phyloP scores from a whole-genome alignment of 2,888 invertebrate species.

The Cryptocephalus moraei region DNA sequence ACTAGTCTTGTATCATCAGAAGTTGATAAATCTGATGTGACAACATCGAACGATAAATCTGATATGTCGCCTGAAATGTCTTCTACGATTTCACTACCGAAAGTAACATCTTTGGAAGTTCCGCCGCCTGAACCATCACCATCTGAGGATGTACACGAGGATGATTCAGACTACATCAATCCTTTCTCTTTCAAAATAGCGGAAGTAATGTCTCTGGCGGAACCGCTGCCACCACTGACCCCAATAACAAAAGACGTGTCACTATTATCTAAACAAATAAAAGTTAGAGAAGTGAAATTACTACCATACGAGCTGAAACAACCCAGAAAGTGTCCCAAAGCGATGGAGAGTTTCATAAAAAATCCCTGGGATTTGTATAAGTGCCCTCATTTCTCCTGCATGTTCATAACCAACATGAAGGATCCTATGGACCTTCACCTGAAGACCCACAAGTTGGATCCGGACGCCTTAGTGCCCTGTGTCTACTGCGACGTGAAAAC shows the following conservation, averaged over 20 bases:
- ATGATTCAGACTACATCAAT: slow-evolving; percentile 26
- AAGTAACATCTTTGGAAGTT: too few relatives aligned
- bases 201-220: slow-evolving; percentile 26
- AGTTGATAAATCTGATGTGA: not conserved
- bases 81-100: too few relatives aligned
- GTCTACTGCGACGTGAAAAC: slow-evolving; percentile 42
- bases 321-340: slow-evolving; percentile 27
- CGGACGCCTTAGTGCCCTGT: slow-evolving; percentile 35
- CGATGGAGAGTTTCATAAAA: slow-evolving; percentile 28
- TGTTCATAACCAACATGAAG: slow-evolving; percentile 36
- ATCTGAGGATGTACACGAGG: slow-evolving; percentile 3
- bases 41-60: too few relatives aligned
- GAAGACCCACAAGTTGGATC: slow-evolving; percentile 25
- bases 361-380: slow-evolving; percentile 40
- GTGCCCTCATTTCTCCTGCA: slow-evolving; percentile 45
- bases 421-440: slow-evolving; percentile 38
- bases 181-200: slow-evolving; percentile 39
- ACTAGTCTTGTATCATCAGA: not conserved
- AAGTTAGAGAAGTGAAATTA: slow-evolving; percentile 21
- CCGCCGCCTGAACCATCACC: too few relatives aligned
- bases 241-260: slow-evolving; percentile 9
- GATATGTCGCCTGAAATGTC: too few relatives aligned
- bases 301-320: slow-evolving; percentile 15
- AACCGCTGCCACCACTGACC: slow-evolving; percentile 11
- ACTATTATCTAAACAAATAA: slow-evolving; percentile 9